Base-by-base conservation (phyloP, 2,888 invertebrate species). In the Tromatobia lineatoria region DNA sequence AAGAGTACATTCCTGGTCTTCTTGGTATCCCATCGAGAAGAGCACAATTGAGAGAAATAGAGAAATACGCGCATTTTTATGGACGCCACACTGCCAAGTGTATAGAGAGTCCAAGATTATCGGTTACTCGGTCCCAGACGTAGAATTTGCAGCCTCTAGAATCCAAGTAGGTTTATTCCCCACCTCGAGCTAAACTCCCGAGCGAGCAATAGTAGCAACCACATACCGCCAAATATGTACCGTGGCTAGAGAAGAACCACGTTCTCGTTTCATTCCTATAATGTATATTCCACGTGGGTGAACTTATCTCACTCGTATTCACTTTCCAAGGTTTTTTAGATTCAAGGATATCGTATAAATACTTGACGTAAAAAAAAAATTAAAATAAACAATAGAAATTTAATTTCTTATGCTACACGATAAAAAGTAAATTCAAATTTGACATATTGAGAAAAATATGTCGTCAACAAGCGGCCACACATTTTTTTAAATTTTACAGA, bases 151-250 rank as follows among this genome's bases (percentile, higher is more conserved):
- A 67, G 42, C 75, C 66, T 73, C 69, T 80, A 80, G 80, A 83
- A 83, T 80, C 76, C 83, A 75, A 80, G 80, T 83, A 52, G 76
- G 66, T 76, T 76, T 83, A 10, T 59, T 23, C 61, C 64, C 47
- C 34, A 64, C 70, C 69, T 61, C 61, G 13, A 47, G 57, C 64
- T 29, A 38, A 10, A 67, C 47, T 57, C 71, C 29, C 59, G 67
- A 66, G 73, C 77, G 18, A 67, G 61, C 74, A 4, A 3, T 38
- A 54, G 52, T 61, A 45, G 61, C 57, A 11, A 73, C 66, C 29
- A 25, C 57, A 66, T 80, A 83, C 83, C 59, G 76, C 83, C 80
- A 83, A 83, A 83, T 83, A 83, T 83, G 83, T 83, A 83, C 80
- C 83, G 74, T 61, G 23, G 52, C 71, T 79, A 20, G 8, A 54